Evolutionary conservation across 1,140 invertebrate species (phyloP).

Genomic region (Heliothis subflexa): DNA sequence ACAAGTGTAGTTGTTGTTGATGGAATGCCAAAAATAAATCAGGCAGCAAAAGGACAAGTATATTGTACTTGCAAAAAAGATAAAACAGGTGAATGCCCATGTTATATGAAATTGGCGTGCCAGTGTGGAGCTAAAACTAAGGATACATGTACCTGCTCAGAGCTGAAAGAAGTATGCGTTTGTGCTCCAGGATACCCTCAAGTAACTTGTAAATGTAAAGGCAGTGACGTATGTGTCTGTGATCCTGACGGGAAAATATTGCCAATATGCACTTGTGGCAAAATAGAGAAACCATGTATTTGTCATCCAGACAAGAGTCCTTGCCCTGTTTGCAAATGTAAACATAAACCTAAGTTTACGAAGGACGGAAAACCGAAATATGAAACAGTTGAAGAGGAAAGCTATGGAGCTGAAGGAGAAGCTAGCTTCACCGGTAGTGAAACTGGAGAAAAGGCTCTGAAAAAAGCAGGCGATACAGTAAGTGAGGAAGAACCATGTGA

Average conservation of each 20-base stretch:
- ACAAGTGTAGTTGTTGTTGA: constrained; percentile 70
- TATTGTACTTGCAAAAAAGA: constrained; percentile 70
- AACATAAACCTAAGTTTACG: constrained; percentile 61
- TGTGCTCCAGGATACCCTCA: constrained; percentile 65
- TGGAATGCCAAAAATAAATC: constrained; percentile 77
- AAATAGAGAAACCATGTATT: constrained; percentile 71
- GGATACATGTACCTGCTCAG: constrained; percentile 65
- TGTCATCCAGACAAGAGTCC: constrained; percentile 68
- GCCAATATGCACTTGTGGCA: constrained; percentile 67
- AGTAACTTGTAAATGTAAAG: constrained; percentile 65
- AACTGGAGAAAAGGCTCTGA: constrained; percentile 27
- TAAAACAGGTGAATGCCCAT: constrained; percentile 70
- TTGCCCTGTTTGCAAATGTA: constrained; percentile 67
- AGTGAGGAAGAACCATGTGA: constrained; percentile 59
- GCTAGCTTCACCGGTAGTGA: not conserved
- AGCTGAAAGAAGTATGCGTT: constrained; percentile 69
- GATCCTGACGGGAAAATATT: constrained; percentile 62
- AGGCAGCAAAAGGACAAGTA: constrained; percentile 50
- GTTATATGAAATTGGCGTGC: constrained; percentile 69
- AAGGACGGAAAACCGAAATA: not conserved
- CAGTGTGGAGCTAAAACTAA: constrained; percentile 67
- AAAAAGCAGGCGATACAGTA: constrained; percentile 21
- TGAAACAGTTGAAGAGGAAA: not conserved
- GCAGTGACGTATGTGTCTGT: constrained; percentile 68
- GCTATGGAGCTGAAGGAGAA: not conserved